Conservation (phyloP, 2,113 vertebrate species). For the Phylloscopus trochilus region DNA sequence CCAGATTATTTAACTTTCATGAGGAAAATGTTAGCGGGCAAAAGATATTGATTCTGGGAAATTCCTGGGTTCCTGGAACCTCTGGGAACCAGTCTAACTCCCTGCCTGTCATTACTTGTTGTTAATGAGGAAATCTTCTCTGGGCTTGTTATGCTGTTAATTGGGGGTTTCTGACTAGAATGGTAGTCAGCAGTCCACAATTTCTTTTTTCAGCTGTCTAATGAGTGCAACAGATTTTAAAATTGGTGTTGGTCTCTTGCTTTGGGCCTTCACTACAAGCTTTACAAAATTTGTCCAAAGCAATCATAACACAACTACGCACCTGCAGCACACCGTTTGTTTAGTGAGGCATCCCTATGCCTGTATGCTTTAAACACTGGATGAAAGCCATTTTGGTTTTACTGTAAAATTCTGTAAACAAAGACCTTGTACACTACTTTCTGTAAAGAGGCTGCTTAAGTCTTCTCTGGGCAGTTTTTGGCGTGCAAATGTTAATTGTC, state of each 20-base stretch:
- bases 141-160: neutral
- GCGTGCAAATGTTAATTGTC: neutral
- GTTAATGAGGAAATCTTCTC: neutral
- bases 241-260: neutral
- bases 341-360: neutral
- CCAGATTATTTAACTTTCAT: neutral
- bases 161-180: neutral
- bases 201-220: neutral
- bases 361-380: neutral
- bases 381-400: neutral
- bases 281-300: neutral
- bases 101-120: neutral
- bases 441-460: neutral
- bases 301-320: fast-evolving
- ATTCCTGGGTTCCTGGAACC: neutral
- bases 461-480: neutral
- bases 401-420: neutral
- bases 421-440: neutral
- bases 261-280: neutral
- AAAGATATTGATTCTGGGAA: neutral
- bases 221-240: neutral
- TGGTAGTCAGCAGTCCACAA: neutral
- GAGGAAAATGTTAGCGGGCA: neutral
- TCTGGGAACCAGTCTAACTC: neutral
- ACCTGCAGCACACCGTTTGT: neutral